Base-by-base conservation (phyloP, 1,140 invertebrate species). In the Prorops nasuta region DNA sequence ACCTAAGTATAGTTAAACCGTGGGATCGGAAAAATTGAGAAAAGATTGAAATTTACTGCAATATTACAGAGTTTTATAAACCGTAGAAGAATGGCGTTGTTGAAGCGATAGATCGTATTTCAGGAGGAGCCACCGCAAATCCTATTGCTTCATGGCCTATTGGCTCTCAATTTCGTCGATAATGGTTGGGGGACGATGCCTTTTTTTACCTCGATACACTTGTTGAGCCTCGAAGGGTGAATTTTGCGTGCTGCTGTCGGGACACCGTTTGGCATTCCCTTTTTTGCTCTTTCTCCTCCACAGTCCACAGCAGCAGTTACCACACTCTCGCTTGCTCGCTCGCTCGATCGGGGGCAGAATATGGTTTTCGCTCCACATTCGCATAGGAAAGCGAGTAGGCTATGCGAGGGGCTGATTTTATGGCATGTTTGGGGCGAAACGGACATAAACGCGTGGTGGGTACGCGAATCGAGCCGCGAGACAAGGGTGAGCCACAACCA, bases 121-220 rank as follows among this genome's bases (percentile, higher is more conserved):
- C 24, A 4, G 24, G 24, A 28, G 10, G 24, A 28, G 10, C 24
- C 24, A 6, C 10, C 10, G 4, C 24, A 10, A 28, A 28, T 53
- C 53, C 51, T 55, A 54, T 63, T 49, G 54, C 56, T 71, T 74
- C 67, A 68, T 64, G 63, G 63, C 60, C 72, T 74, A 74, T 74
- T 75, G 71, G 74, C 71, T 73, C 67, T 69, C 69, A 74, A 76
- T 76, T 76, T 70, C 64, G 56, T 59, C 65, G 60, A 74, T 74
- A 72, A 71, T 71, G 66, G 65, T 58, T 59, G 55, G 63, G 66
- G 66, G 45, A 58, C 47, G 44, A 51, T 47, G 40, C 32, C 60
- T 61, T 67, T 58, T 71, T 69, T 69, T 64, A 64, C 60, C 55
- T 63, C 63, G 59, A 71, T 75, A 76, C 74, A 77, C 74, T 77